Conservation (phyloP, 2,797 vertebrate species). For the Geotria australis region DNA sequence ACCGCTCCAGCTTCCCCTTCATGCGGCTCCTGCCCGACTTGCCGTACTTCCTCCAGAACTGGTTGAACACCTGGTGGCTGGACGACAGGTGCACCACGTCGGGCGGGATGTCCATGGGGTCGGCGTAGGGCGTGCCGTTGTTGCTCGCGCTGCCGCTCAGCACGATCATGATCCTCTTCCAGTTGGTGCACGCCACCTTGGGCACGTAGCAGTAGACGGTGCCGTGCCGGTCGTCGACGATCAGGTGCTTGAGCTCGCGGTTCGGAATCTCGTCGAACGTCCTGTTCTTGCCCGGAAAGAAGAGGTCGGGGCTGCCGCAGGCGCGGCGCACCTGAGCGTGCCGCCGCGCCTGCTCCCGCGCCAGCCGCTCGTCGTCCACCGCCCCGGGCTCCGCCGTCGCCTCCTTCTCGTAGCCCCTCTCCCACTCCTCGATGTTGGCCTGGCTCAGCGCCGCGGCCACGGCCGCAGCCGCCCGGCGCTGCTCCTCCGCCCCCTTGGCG, state of each 20-base stretch:
- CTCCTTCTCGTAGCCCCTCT: conserved; percentile 59
- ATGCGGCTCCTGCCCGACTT: conserved; percentile 74
- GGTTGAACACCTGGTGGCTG: conserved; percentile 77
- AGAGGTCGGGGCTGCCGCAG: conserved; percentile 34
- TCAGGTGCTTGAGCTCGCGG: conserved; percentile 74
- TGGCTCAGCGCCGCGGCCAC: conserved; percentile 14
- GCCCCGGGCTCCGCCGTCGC: conserved; percentile 20
- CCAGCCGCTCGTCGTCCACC: conserved; percentile 17
- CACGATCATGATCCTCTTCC: conserved; percentile 92
- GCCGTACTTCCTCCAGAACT: conserved; percentile 84
- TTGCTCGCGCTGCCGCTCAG: conserved; percentile 54
- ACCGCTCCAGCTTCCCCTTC: conserved; percentile 82
- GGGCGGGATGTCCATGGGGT: conserved; percentile 45
- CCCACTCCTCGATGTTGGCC: conserved; percentile 15
- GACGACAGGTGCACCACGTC: conserved; percentile 56
- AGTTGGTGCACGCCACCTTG: conserved; percentile 73
- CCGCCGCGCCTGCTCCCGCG: conserved; percentile 25
- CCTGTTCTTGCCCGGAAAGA: conserved; percentile 57
- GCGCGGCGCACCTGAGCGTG: conserved; percentile 25
- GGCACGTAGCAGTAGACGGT: conserved; percentile 94
- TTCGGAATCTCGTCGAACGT: conserved; percentile 85
- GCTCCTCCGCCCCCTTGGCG: conserved; percentile 16
- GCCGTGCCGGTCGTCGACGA: conserved; percentile 76
- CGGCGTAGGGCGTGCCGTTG: conserved; percentile 36
- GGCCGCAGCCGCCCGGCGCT: conserved; percentile 13